Conservation (phyloP, 2,888 invertebrate species). For the Arge pagana region DNA sequence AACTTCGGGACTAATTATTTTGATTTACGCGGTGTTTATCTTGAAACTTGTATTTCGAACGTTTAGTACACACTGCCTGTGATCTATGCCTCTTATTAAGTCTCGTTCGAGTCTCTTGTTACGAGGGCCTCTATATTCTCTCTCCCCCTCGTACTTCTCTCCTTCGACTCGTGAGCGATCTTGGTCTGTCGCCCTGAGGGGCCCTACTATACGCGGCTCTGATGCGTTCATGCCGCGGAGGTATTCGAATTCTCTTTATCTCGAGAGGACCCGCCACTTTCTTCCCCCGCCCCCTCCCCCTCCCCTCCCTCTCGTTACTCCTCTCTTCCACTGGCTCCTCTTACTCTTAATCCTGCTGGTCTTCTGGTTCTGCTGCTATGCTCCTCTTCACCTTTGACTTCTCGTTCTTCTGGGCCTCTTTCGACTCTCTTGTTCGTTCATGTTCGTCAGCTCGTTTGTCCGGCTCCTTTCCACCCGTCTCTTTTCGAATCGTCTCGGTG, state of each 20-base stretch:
- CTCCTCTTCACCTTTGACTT: no score
- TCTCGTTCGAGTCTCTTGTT: constrained; percentile 52
- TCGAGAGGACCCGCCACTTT: background rate
- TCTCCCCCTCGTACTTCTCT: background rate
- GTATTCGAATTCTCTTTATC: constrained; percentile 1
- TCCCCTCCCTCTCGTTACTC: constrained; percentile 10
- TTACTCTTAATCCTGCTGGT: no score
- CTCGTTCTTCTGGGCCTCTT: no score
- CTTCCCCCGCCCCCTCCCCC: constrained; percentile 12
- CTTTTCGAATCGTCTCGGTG: constrained; percentile 13
- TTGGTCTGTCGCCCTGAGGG: no score
- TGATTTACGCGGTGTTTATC: constrained; percentile 57
- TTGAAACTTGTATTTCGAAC: constrained; percentile 52
- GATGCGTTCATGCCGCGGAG: no score
- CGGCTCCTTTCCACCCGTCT: constrained; percentile 33
- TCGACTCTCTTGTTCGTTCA: no score
- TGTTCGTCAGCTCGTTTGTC: no score
- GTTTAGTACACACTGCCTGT: constrained; percentile 52
- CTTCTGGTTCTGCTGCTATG: no score
- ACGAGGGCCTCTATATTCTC: constrained; percentile 39
- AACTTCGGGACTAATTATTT: constrained; percentile 39
- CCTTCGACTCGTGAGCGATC: no score
- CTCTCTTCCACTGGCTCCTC: constrained; percentile 27
- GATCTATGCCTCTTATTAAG: constrained; percentile 57
- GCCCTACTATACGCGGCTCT: no score